Evolutionary conservation across 2,797 vertebrate genomes (phyloP).

Genomic region (Presbytis comata): DNA sequence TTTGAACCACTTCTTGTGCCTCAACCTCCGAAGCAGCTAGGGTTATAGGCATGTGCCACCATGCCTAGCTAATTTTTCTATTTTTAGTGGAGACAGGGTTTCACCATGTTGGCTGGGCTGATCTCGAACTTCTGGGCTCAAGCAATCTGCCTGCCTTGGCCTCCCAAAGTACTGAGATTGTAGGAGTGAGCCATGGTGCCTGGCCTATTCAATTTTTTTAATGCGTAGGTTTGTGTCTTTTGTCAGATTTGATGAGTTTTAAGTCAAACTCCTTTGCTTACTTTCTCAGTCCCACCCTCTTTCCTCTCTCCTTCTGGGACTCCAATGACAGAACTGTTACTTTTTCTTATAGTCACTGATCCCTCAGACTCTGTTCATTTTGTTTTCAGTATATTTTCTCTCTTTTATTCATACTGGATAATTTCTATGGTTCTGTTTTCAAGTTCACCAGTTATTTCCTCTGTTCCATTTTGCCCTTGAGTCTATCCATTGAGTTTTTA

Average conservation of each 20-base stretch:
- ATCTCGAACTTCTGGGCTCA: background rate
- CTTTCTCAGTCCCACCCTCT: background rate
- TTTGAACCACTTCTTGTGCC: background rate
- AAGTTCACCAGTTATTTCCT: background rate
- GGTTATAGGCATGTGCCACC: background rate
- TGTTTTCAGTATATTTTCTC: background rate
- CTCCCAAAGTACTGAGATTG: background rate
- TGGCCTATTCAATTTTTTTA: background rate
- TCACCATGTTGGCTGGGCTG: background rate
- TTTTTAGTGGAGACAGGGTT: background rate
- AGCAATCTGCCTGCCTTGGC: background rate
- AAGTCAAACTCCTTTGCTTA: background rate
- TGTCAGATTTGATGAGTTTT: background rate
- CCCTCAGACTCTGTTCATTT: background rate
- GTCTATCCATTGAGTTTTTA: background rate
- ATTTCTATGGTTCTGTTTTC: background rate
- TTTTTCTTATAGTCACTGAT: background rate
- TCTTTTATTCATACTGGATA: background rate
- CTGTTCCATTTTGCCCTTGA: background rate
- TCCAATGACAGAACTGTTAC: background rate
- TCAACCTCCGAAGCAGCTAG: background rate
- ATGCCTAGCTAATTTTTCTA: background rate
- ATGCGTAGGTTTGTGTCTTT: background rate
- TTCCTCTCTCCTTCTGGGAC: background rate
- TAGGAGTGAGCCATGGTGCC: background rate